Percentiles rank a stretch among this genome's conserved stretches.
phyloP scores from a whole-genome alignment of 2,113 vertebrate genomes.

The Chaetodon trifascialis region DNA sequence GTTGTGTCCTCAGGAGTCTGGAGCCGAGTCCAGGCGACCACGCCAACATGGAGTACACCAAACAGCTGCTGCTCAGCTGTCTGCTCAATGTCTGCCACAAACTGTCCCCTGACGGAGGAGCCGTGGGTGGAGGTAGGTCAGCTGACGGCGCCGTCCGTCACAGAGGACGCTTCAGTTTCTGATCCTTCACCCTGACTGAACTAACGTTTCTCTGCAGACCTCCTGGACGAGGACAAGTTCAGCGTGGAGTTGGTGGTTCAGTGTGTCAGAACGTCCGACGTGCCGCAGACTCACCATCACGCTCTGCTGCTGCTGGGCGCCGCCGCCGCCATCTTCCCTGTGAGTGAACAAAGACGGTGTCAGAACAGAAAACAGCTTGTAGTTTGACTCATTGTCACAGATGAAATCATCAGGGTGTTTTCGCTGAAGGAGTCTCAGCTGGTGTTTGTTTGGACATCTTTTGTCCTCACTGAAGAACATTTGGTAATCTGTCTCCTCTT shows the following conservation, averaged over 20 bases:
- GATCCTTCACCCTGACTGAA: too few relatives aligned
- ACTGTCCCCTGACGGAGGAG: conserved; percentile 83
- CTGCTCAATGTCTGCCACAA: conserved; percentile 91
- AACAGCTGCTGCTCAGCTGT: conserved; percentile 94
- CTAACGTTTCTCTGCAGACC: conserved; percentile 73
- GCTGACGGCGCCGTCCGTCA: too few relatives aligned
- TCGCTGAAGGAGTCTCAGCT: too few relatives aligned
- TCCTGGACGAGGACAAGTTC: conserved; percentile 94
- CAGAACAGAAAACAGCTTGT: too few relatives aligned
- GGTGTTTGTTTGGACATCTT: too few relatives aligned
- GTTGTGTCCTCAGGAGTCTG: conserved; percentile 85
- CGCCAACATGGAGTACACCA: conserved; percentile 92
- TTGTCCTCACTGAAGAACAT: too few relatives aligned
- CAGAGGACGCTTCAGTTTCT: not conserved
- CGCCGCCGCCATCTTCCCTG: conserved; percentile 93
- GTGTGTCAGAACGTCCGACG: conserved; percentile 90
- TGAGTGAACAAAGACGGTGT: conserved; percentile 56
- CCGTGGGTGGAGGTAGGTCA: not conserved
- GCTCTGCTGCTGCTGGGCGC: conserved; percentile 92
- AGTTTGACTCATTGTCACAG: too few relatives aligned
- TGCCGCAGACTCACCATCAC: conserved; percentile 97
- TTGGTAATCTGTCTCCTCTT: not conserved
- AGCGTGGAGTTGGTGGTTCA: conserved; percentile 97
- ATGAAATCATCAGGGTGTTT: too few relatives aligned
- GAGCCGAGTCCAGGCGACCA: conserved; percentile 81